Evolutionary conservation across 23 tunicate species (phyloP).

Genomic region (Ciona savignyi): DNA sequence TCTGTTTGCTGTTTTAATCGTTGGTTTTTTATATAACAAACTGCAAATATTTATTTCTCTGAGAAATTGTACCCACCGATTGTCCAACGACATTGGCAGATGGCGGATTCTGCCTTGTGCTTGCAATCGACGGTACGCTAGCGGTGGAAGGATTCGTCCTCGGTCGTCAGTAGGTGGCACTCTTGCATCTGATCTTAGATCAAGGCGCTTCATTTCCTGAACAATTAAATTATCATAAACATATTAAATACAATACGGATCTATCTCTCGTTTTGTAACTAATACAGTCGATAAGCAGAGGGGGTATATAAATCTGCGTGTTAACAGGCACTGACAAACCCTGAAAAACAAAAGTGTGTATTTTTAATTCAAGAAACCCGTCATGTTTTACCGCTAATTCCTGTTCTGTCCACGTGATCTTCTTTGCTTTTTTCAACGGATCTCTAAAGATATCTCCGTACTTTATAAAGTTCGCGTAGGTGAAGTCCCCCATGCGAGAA

Average conservation of each 20-base stretch:
- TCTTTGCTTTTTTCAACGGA: constrained; percentile 39
- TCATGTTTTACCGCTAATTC: constrained; percentile 31
- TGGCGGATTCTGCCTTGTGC: constrained; percentile 76
- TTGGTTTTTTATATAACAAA: not conserved
- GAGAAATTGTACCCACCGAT: constrained; percentile 12
- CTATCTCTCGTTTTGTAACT: no score
- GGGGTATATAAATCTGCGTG: no score
- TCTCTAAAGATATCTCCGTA: constrained; percentile 70
- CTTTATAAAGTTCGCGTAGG: constrained; percentile 67
- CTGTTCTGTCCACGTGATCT: constrained; percentile 55
- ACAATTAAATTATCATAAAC: no score
- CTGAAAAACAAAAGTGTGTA: no score
- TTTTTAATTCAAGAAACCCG: no score
- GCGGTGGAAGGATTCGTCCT: constrained; percentile 63
- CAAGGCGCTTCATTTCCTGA: constrained; percentile 61
- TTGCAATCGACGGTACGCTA: constrained; percentile 40
- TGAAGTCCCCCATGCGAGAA: constrained; percentile 79
- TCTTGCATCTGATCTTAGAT: constrained; percentile 41
- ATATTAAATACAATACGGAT: no score
- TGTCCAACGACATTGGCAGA: constrained; percentile 30
- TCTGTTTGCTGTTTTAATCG: not conserved
- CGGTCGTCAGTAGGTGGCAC: constrained; percentile 77
- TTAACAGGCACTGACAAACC: no score
- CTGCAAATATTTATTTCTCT: not conserved
- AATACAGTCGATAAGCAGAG: no score